phyloP scores from a whole-genome alignment of 2,888 invertebrate species.

The Chrysolina haemoptera region DNA sequence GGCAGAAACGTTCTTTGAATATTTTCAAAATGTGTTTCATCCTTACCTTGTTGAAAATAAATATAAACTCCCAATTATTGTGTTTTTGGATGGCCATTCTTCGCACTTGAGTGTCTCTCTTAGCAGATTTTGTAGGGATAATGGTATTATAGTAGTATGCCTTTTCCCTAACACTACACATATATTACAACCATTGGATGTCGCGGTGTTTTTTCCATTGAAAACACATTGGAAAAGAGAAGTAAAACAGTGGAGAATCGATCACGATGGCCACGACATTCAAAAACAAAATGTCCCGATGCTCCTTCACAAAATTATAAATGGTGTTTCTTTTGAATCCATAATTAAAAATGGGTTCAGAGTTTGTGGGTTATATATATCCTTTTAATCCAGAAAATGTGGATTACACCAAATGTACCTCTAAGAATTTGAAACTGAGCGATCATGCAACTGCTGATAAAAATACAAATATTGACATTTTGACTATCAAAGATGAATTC shows the following conservation, averaged over 20 bases:
- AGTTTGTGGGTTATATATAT: not conserved
- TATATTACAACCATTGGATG: slow-evolving; percentile 22
- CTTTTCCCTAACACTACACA: slow-evolving; percentile 26
- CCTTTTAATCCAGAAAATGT: not conserved
- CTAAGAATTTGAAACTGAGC: not conserved
- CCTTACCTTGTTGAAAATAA: slow-evolving; percentile 19
- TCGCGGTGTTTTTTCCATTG: not conserved
- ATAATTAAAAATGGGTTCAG: not conserved
- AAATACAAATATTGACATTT: not conserved
- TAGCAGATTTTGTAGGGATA: slow-evolving; percentile 18
- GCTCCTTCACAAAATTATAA: not conserved
- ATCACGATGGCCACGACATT: not conserved
- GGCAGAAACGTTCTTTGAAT: slow-evolving; percentile 26
- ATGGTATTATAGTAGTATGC: slow-evolving; percentile 28
- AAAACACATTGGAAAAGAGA: slow-evolving; percentile 11
- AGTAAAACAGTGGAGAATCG: not conserved
- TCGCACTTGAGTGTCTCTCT: slow-evolving; percentile 21
- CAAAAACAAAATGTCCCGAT: not conserved
- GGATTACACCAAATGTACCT: not conserved
- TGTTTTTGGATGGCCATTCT: slow-evolving; percentile 27
- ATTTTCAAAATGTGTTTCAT: slow-evolving; percentile 28
- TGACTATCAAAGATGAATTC: not conserved
- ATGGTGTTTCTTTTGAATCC: not conserved
- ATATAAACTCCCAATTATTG: slow-evolving; percentile 16
- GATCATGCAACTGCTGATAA: not conserved